A percentile compares a stretch with the other conserved stretches of the same genome.
Conservation (phyloP, 2,113 vertebrate species). For the Neoarius graeffei region DNA sequence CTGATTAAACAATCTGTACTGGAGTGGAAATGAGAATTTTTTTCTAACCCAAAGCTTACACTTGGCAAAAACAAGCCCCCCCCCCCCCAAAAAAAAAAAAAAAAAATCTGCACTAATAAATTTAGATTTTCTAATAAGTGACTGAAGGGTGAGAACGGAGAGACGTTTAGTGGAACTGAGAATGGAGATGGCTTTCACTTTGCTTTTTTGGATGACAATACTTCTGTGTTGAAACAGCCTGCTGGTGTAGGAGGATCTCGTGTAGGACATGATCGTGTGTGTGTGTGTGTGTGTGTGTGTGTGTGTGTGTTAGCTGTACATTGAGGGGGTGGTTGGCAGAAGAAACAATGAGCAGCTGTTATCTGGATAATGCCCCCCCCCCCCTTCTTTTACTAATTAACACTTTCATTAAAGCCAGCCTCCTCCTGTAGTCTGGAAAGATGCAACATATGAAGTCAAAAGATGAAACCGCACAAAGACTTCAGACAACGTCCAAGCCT, state of each 20-base stretch:
- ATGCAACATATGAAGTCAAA: slow-evolving; percentile 50
- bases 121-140: neutral
- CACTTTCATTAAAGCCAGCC: slow-evolving; percentile 69
- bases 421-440: slow-evolving; percentile 55
- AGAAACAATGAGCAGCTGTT: slow-evolving; percentile 70
- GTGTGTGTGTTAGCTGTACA: slow-evolving; percentile 28
- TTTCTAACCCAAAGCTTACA: neutral
- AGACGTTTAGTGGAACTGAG: neutral
- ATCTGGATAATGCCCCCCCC: slow-evolving; percentile 58
- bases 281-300: slow-evolving; percentile 3
- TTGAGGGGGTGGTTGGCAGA: slow-evolving; percentile 61
- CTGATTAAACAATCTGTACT: neutral
- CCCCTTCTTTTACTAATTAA: slow-evolving; percentile 66
- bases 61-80: neutral
- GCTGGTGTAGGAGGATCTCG: neutral
- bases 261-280: neutral
- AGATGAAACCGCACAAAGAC: slow-evolving; percentile 25
- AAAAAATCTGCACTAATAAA: neutral
- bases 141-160: neutral
- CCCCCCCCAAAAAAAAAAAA: too few relatives aligned
- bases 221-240: neutral
- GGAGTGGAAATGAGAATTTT: neutral
- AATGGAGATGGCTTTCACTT: neutral
- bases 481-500: neutral
- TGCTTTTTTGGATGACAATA: neutral